Base-by-base conservation (phyloP, 1,140 invertebrate genomes). In the Diuraphis noxia region DNA sequence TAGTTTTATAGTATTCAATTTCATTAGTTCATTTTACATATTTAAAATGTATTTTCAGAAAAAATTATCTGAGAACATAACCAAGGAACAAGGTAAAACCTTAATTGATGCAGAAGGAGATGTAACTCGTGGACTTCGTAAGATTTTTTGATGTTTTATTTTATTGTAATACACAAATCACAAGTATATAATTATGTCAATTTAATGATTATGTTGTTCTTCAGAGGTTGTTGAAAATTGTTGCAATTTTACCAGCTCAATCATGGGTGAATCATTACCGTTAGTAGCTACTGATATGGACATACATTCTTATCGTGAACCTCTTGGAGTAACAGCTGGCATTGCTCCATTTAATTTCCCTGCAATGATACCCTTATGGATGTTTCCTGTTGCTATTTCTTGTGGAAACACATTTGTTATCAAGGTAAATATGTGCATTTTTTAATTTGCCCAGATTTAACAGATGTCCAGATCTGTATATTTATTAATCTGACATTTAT, bases 361-460 rank as follows among this genome's bases (percentile, higher is more conserved):
- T 1, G 99, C 99, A 63, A 99, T 99, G 99, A 99, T 99, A 93
- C 99, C 99, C 0, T 95, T 99, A 4, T 99, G 99, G 99, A 99
- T 99, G 96, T 99, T 99, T 94, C 98, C 98, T 1, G 95, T 99
- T 92, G 97, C 98, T 10, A 94, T 99, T 34, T 98, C 98, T 13
- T 98, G 97, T 92, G 99, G 99, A 86, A 97, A 97, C 93, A 96
- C 96, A 0, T 95, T 96, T 92, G 94, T 97, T 92, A 94, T 97
- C 77, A 97, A 97, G 91, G 93, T 93, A 86, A 88, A 81, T 38
- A 13, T 6, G 19, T 52, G 25, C 23, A 88, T 85, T 85, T 77
- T 7, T 2, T 36, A 77, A 77, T 7, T 34, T 77, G 2, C 36
- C 17, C 21, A 77, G 34, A 72, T 34, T 5, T 72, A 72, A 72